Evolutionary conservation across 1,140 invertebrate genomes (phyloP).

Genomic region (Delia radicum): DNA sequence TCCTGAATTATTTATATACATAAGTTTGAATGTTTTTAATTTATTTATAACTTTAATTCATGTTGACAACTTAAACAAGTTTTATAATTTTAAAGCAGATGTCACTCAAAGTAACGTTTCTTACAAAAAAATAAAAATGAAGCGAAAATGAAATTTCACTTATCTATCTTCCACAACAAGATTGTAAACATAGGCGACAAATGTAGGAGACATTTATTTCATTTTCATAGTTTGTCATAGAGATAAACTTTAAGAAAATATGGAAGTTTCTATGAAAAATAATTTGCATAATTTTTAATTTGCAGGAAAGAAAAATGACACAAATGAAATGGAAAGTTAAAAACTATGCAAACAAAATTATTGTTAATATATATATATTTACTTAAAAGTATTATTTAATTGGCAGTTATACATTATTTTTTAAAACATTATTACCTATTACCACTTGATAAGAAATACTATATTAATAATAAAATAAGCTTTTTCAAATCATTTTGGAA

Average conservation of each 20-base stretch:
- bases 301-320: neutral
- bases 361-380: too few species aligned
- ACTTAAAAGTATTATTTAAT: too few species aligned
- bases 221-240: neutral
- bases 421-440: too few species aligned
- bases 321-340: constrained; percentile 13
- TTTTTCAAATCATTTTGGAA: too few species aligned
- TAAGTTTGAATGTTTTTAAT: neutral
- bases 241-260: neutral
- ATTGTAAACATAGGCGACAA: neutral
- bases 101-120: constrained; percentile 14
- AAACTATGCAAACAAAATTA: too few species aligned
- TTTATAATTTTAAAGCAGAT: constrained; percentile 17
- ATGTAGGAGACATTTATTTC: constrained; percentile 15
- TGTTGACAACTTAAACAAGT: constrained; percentile 16
- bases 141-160: constrained; percentile 12
- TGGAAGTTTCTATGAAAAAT: constrained; percentile 1
- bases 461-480: too few species aligned
- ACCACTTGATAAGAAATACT: too few species aligned
- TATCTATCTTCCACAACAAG: constrained; percentile 11
- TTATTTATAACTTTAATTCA: constrained; percentile 19
- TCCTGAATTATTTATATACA: constrained; percentile 4
- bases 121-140: neutral
- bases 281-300: constrained; percentile 17
- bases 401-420: too few species aligned